These are phyloP conservation scores for Cinara cedri DNA, from an alignment of 2,888 invertebrate genomes.

Conservation along the genomic window DNA sequence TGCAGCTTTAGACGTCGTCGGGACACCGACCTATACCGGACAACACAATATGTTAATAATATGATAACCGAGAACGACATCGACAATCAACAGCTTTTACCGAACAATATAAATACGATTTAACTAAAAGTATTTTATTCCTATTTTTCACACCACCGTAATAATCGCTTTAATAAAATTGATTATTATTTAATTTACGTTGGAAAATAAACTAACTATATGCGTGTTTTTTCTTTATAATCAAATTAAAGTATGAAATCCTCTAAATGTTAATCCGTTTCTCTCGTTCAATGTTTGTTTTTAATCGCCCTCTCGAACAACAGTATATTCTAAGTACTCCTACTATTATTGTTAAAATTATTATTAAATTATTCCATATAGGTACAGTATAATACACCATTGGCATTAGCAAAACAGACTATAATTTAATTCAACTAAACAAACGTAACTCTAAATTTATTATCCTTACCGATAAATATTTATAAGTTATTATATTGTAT, in stretches of 20 bases:
- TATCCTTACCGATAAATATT: too few relatives aligned
- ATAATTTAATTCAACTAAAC: neutral
- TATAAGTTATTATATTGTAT: too few relatives aligned
- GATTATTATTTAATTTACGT: neutral
- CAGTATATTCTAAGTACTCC: neutral
- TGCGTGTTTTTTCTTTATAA: neutral
- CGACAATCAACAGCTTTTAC: neutral
- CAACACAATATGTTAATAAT: too few relatives aligned
- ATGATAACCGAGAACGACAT: too few relatives aligned
- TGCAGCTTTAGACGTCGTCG: too few relatives aligned
- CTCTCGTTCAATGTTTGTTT: neutral
- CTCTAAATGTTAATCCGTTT: neutral
- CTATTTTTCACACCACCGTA: neutral
- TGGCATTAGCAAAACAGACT: neutral
- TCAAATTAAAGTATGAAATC: neutral
- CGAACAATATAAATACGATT: neutral
- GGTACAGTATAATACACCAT: neutral
- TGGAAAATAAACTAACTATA: neutral
- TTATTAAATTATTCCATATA: neutral
- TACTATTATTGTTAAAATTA: neutral
- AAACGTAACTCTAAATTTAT: neutral
- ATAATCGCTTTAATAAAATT: too few relatives aligned
- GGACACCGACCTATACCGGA: too few relatives aligned
- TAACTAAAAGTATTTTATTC: neutral
- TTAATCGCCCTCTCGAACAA: neutral